Evolutionary conservation across 2,113 vertebrate species (phyloP), one percentile per base, ranked within the genome.

Genomic region (Halcyon senegalensis): DNA sequence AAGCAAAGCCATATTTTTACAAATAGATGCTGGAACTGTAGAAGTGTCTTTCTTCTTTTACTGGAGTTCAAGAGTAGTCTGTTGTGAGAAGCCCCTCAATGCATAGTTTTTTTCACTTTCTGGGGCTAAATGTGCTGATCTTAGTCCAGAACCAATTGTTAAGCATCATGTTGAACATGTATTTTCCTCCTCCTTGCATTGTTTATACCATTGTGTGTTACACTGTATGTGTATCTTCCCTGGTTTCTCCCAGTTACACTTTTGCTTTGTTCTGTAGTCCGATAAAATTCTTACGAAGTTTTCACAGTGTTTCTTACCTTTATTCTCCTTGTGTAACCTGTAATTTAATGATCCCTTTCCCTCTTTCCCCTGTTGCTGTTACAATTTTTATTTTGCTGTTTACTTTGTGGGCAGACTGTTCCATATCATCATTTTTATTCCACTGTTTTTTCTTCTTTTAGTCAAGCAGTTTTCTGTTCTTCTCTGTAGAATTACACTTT

Each of bases 401-500:
- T 87, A 28, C 41, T 75, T 63, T 62, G n/a, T 62, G 48, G 33
- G 28, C 50, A 77, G 82, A 62, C 35, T 18, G 28, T 80, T 88
- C 50, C 50, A 63, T 72, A 63, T 76, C 31, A n/a, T 19, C 35
- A 59, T 43, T 76, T 89, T 46, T 90, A 64, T 76, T 84, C 66
- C 33, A 11, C 44, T 63, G n/a, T 27, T 39, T 85, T 96, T 95
- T 89, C 95, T 96, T 94, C 84, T 95, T 96, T 94, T 96, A 95
- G 90, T 97, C 90, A 98, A 97, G 87, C 70, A 85, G 55, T 97
- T 96, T 97, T 96, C 91, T 62, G 95, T 95, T 96, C 90, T 97
- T 82, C 84, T 96, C 75, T 77, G 9, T 93, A 99, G 99, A 97
- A 99, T 99, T 90, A 99, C 99, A 31, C 98, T 99, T 66, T 99